Base-by-base conservation (phyloP, 2,113 vertebrate genomes). In the Chaetura pelagica region DNA sequence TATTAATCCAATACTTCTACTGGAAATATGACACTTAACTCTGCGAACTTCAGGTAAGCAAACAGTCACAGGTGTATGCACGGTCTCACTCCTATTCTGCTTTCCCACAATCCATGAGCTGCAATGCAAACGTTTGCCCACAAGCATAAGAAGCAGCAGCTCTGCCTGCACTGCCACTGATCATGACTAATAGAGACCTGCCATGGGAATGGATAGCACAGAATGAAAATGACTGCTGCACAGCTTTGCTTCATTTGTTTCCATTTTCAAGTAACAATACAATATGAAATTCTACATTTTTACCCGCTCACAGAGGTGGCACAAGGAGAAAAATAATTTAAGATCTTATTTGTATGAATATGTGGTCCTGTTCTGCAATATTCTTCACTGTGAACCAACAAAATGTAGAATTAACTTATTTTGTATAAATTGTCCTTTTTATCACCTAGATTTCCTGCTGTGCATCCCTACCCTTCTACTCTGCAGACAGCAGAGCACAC, bases 191-290 rank as follows among this genome's bases (percentile, higher is more conserved):
- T 6, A 46, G 84, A 93, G 90, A 63, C 44, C 87, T 85, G 87
- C 34, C 35, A 2, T 0, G 19, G 79, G 64, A 74, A 93, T 8
- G 59, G 81, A 46, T 6, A 40, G 67, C 57, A 38, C 8, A 2
- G 48, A 79, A 40, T 63, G 73, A 22, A 32, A 89, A 34, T 9
- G 21, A 10, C 81, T 42, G 58, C 73, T 46, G 15, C 1, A 0
- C 62, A 54, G 73, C 93, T 78, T 40, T 18, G 1, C 8, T 72
- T 67, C 81, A 59, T 91, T 78, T 89, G 64, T 78, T 94, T 62
- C 85, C 87, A 93, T 85, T 89, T 58, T 24, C 93, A 66, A 30
- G 58, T 73, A 83, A 92, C 89, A 67, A 89, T 19, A 48, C 57
- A 62, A 62, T 21, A 80, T 79, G 63, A 73, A 66, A 64, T 29